Evolutionary conservation across 2,113 vertebrate genomes (phyloP).

Genomic region (Oreochromis niloticus): DNA sequence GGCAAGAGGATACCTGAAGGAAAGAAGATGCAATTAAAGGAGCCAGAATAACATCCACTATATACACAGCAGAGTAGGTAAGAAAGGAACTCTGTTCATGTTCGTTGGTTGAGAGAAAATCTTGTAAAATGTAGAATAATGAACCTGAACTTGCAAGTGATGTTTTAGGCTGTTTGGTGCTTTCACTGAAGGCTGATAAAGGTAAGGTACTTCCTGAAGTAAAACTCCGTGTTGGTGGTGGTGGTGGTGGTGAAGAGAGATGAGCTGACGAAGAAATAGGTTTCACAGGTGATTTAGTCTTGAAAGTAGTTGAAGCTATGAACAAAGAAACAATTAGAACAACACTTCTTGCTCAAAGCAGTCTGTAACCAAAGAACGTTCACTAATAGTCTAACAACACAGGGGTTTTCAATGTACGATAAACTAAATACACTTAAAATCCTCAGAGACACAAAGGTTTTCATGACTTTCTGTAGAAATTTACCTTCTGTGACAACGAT

Average conservation of each 20-base stretch:
- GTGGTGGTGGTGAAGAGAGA: not conserved
- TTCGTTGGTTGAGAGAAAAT: not conserved
- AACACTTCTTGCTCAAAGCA: not conserved
- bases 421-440: not conserved
- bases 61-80: not conserved
- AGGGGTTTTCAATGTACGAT: not conserved
- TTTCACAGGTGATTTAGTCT: not conserved
- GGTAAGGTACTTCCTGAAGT: not conserved
- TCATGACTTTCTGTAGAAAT: not conserved
- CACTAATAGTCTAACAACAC: not conserved
- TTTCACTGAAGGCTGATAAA: not conserved
- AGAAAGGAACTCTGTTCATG: not conserved
- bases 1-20: not conserved
- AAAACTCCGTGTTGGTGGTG: not conserved
- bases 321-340: not conserved
- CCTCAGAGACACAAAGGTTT: not conserved
- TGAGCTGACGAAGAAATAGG: not conserved
- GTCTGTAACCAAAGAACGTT: not conserved
- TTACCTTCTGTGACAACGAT: not conserved
- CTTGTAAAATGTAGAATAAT: accelerated
- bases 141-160: not conserved
- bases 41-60: not conserved
- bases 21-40: accelerated
- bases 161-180: not conserved
- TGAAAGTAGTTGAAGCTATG: not conserved